Evolutionary conservation across 2,113 vertebrate species (phyloP), one percentile per base, ranked within the genome.

Genomic region (Semnornis frantzii): DNA sequence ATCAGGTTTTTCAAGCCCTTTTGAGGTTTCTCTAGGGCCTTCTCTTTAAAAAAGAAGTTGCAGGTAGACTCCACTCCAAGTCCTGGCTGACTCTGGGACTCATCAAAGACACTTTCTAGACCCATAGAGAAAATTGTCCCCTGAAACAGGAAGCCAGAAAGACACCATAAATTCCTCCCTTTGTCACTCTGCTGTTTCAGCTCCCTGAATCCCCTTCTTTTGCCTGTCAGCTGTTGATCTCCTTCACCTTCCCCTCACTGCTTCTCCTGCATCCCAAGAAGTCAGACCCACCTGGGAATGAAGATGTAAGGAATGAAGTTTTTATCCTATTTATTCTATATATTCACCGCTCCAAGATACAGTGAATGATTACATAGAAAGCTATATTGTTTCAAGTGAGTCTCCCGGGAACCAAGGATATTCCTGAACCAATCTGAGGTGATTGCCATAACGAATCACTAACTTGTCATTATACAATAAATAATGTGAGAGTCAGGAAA

Each of bases 401-500:
- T 64, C 62, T 83, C 83, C 74, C 0, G 1, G 82, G 89, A 91
- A 71, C 55, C 52, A 12, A 2, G 1, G 77, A 57, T 64, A 68
- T 59, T 81, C 62, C 83, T 87, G 58, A 91, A 34, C 85, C 42
- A n/a, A 50, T 50, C 55, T 65, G 64, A 46, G 68, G 81, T 66
- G 46, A 73, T 42, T 96, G 84, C 74, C 52, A 39, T 60, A 77
- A 70, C 63, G 79, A 92, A 90, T 86, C 85, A 71, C 79, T 92
- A 96, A 82, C 82, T 70, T 37, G 12, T 85, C n/a, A 3, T 64
- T 95, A 83, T 2, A 57, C 75, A 84, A 88, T 85, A 92, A 95
- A 95, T 92, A 95, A 87, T 16, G 1, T 10, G 33, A 82, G 74
- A 92, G 90, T 94, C 91, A 95, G 75, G 54, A 77, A 28, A 89